phyloP scores from a whole-genome alignment of 2,113 vertebrate species.

The Nothocercus julius region DNA sequence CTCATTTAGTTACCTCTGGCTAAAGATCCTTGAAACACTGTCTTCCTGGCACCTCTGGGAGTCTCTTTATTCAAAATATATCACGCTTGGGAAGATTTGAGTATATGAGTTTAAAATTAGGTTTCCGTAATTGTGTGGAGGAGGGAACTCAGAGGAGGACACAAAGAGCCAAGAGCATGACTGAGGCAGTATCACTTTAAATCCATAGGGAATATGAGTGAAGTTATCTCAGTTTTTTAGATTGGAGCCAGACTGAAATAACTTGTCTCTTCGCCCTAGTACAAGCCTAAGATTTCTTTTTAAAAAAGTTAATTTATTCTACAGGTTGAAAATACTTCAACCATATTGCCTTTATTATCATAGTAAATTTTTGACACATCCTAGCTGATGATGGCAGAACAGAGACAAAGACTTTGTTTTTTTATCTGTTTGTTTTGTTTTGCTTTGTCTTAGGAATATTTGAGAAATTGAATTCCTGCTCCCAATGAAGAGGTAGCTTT shows the following conservation, averaged over 20 bases:
- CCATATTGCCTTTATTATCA: not conserved
- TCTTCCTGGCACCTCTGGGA: not conserved
- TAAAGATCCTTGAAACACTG: not conserved
- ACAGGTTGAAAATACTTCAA: slow-evolving; percentile 14
- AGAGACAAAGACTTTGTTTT: not conserved
- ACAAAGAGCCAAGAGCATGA: not conserved
- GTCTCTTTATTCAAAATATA: not conserved
- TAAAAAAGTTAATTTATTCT: not conserved
- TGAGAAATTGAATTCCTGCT: not conserved
- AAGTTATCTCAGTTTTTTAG: not conserved
- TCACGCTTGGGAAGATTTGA: not conserved
- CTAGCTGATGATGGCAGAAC: not conserved
- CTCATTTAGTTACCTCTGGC: not conserved
- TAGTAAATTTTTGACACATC: not conserved
- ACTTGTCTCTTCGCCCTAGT: not conserved
- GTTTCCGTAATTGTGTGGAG: not conserved
- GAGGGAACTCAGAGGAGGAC: not conserved
- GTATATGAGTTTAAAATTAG: not conserved
- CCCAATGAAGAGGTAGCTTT: not conserved
- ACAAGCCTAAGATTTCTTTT: not conserved
- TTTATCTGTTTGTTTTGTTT: not conserved
- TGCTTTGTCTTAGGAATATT: not conserved
- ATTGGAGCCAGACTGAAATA: not conserved
- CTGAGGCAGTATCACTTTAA: not conserved
- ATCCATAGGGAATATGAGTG: not conserved